Evolutionary conservation across 2,113 vertebrate species (phyloP), one percentile per base, ranked within the genome.

Genomic region (Ia io): DNA sequence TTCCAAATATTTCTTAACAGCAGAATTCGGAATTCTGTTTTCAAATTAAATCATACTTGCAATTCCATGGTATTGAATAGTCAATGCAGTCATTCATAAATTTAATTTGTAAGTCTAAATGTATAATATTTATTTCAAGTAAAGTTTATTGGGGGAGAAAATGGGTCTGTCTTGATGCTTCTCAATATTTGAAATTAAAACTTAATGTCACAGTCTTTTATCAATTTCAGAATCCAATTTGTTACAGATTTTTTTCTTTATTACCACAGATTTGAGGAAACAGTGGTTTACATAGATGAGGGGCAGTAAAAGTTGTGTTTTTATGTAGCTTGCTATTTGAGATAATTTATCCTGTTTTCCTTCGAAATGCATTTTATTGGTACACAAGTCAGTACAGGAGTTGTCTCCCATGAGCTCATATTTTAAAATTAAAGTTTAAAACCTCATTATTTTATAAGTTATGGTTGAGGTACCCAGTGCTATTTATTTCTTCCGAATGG

Each of bases 1-100:
- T 93, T 90, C 42, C 40, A 86, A 91, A 91, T 80, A 56, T n/a
- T 86, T 91, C 79, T 90, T 70, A 93, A 88, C 6, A 69, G 40
- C 32, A 83, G 40, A 93, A 89, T 74, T 23, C 42, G 42, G 44
- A 93, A 89, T 74, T 23, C 49, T 47, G 40, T 73, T 93, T 78
- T 94, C 40, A 67, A 85, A 69, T 89, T 12, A 78, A 69, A 84
- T 73, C 69, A 76, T 92, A 17, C 25, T 92, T 80, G 70, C 2
- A 47, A 86, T 83, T 95, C 53, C 14, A 49, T 67, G 51, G 61
- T 53, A 61, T 56, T 49, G 35, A 88, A 30, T 67, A 94, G 44
- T 71, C 44, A 87, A 42, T 65, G 47, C 3, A 80, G 18, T 40
- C 47, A 47, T 93, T 59, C 63, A 42, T 35, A 40, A 25, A 74